A percentile compares a stretch with the other conserved stretches of the same genome.
Conservation (phyloP, 2,888 invertebrate genomes). For the Pemphredon lugubris region DNA sequence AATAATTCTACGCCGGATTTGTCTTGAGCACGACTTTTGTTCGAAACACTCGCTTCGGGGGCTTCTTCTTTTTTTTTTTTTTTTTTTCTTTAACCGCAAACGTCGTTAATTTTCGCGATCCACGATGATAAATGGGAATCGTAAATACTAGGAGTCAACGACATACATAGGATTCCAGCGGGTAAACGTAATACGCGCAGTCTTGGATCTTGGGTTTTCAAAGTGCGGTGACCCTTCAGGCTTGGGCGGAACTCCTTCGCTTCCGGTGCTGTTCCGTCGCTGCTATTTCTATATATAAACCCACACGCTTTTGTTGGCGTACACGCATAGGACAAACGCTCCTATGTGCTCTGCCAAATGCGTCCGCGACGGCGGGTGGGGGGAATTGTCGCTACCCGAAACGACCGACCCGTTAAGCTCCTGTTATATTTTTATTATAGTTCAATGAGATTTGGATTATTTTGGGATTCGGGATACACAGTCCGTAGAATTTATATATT, state of each 20-base stretch:
- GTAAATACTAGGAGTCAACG: background rate
- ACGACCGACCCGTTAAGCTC: too few species aligned
- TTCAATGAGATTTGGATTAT: too few species aligned
- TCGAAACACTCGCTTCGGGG: background rate
- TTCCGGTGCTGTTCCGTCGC: conserved; percentile 78
- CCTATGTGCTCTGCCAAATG: background rate
- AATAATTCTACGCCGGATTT: too few species aligned
- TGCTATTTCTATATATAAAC: conserved; percentile 72
- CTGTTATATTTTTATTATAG: too few species aligned
- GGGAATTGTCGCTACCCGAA: too few species aligned
- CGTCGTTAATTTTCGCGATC: background rate
- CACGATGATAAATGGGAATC: background rate
- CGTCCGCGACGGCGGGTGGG: background rate
- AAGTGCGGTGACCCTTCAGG: conserved; percentile 77
- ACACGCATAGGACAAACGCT: conserved; percentile 14
- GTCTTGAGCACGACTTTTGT: too few species aligned
- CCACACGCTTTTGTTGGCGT: conserved; percentile 44
- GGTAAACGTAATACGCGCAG: conserved; percentile 27
- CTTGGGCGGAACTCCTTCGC: conserved; percentile 78
- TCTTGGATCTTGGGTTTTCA: conserved; percentile 65
- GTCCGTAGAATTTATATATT: too few species aligned
- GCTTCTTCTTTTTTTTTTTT: too few species aligned
- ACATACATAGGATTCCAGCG: conserved; percentile 16
- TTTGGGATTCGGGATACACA: too few species aligned
- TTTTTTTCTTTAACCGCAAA: too few species aligned